Percentiles rank a stretch among this genome's conserved stretches.
Conservation (phyloP, 2,113 vertebrate species). For the Heteronetta atricapilla region DNA sequence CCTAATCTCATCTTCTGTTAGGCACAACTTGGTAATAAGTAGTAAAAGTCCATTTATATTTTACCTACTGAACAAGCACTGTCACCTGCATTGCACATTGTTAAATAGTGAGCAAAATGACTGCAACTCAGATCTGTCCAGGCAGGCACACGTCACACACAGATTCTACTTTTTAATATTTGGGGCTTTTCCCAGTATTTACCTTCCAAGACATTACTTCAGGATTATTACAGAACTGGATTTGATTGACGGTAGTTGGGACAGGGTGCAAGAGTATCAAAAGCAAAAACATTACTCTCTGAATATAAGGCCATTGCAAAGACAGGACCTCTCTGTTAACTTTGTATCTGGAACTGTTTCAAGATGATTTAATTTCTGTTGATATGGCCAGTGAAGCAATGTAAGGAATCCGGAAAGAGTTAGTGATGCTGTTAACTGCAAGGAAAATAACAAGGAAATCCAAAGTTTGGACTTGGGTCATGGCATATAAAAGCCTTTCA, state of each 20-base stretch:
- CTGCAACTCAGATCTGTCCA: background rate
- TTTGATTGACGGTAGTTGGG: background rate
- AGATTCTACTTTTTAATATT: background rate
- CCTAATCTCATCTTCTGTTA: accelerated
- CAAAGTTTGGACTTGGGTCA: background rate
- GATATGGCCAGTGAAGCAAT: constrained; percentile 12
- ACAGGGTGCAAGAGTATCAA: background rate
- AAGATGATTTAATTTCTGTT: constrained; percentile 50
- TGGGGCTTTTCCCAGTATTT: background rate
- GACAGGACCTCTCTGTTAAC: background rate
- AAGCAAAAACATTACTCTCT: background rate
- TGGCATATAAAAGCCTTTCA: background rate
- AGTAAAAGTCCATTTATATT: background rate
- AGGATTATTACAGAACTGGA: background rate
- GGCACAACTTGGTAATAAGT: accelerated
- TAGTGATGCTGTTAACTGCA: background rate
- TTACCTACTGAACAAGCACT: background rate
- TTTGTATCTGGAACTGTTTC: constrained; percentile 26
- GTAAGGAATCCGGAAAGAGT: constrained; percentile 30
- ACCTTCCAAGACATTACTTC: background rate
- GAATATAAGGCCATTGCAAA: background rate
- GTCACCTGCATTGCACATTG: background rate
- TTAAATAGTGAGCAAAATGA: accelerated
- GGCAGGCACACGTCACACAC: background rate
- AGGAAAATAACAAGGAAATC: background rate